Base-by-base conservation (phyloP, 1,140 invertebrate genomes). In the Oryzaephilus surinamensis region DNA sequence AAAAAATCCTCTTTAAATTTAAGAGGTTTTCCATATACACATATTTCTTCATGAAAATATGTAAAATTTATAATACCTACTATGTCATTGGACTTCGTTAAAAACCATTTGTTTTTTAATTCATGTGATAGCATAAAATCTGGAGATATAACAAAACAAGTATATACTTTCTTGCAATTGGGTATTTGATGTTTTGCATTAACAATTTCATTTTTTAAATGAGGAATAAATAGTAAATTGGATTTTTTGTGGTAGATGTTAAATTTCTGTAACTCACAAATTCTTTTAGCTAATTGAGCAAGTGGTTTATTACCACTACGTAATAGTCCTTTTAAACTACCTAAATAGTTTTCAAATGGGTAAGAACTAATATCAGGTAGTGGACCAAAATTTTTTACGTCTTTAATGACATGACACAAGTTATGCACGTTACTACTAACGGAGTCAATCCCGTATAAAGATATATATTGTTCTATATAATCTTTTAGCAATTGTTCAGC, bases 291-390 rank as follows among this genome's bases (percentile, higher is more conserved):
- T 11, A 44, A 26, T 45, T 56, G 49, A 7, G 16, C n/a, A 13
- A 57, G 32, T 16, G 54, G 40, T 1, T 32, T 46, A 17, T 46
- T 47, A 8, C 47, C 43, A 18, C 21, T 28, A 36, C 48, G 39
- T 3, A 52, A 2, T 18, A 49, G 32, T n/a, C 41, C 33, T 48
- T 55, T 57, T 8, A 57, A 46, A 12, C 21, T 29, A 17, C 35
- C 38, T 10, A 55, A 29, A 17, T 40, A 27, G 37, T 46, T 53
- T 34, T 57, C 50, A 36, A 57, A 57, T 0, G 45, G 46, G 29
- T 50, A 55, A 10, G 52, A 35, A 27, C 24, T 50, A 31, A 52
- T 50, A 21, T 13, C 32, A 32, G 41, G 45, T 27, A 56, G 33
- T 7, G 30, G 13, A 1, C 46, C 51, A 37, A 50, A 55, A 23